phyloP scores from a whole-genome alignment of 2,113 vertebrate species.

The Oryzias curvinotus region DNA sequence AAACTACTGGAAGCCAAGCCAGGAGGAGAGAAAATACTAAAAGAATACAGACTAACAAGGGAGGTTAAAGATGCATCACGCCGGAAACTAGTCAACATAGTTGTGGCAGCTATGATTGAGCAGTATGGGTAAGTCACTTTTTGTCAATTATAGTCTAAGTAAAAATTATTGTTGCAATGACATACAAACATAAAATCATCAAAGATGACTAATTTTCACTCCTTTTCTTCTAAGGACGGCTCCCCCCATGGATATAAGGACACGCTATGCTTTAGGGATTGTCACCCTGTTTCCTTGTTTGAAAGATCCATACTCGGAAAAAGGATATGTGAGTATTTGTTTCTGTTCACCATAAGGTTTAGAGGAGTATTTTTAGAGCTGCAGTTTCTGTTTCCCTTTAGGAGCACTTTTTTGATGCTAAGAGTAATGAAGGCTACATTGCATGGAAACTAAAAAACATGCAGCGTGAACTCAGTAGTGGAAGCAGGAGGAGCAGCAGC shows the following conservation, averaged over 20 bases:
- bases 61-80: not conserved
- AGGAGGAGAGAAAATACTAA: slow-evolving; percentile 1
- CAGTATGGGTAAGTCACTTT: slow-evolving; percentile 2
- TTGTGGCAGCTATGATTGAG: not conserved
- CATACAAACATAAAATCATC: not conserved
- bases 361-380: too few species aligned
- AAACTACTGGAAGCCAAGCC: too few species aligned
- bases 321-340: not conserved
- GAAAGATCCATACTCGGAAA: not conserved
- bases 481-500: slow-evolving; percentile 4
- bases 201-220: not conserved
- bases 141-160: not conserved
- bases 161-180: not conserved
- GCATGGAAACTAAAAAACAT: slow-evolving; percentile 6
- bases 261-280: not conserved
- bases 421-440: slow-evolving; percentile 3
- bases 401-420: slow-evolving; percentile 1
- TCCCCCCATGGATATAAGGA: slow-evolving; percentile 1
- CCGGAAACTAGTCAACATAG: not conserved
- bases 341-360: not conserved
- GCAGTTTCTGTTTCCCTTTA: too few species aligned
- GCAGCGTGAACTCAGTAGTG: slow-evolving; percentile 3
- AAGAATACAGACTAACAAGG: not conserved
- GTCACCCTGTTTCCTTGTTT: not conserved
- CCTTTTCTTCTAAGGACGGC: not conserved